Conservation (phyloP, 2,797 vertebrate species). For the Periparus ater region DNA sequence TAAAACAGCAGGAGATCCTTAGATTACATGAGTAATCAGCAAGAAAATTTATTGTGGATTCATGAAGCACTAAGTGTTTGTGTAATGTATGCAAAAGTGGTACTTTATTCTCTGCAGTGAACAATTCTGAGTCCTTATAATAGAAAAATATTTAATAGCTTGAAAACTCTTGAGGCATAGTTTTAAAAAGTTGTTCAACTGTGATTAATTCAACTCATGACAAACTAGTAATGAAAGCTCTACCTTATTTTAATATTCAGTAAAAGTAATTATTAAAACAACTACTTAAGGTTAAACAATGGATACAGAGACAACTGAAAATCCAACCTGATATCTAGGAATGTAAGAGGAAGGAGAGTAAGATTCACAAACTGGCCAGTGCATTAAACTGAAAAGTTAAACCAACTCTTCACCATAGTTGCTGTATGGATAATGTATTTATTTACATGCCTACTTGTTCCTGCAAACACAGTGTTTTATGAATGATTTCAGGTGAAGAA, state of each 20-base stretch:
- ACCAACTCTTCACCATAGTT: background rate
- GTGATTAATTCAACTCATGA: slow-evolving; percentile 74
- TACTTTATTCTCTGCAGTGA: slow-evolving; percentile 83
- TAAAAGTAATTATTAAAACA: slow-evolving; percentile 24
- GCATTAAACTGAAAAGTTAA: background rate
- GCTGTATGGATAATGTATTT: background rate
- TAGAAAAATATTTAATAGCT: slow-evolving; percentile 84
- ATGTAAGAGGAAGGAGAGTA: background rate
- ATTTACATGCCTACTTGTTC: background rate
- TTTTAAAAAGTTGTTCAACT: slow-evolving; percentile 77
- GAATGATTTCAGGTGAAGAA: background rate
- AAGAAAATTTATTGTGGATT: slow-evolving; percentile 82
- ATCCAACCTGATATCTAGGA: background rate
- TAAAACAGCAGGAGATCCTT: slow-evolving; percentile 80
- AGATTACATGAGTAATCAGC: slow-evolving; percentile 82
- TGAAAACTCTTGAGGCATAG: slow-evolving; percentile 76
- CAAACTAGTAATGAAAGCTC: slow-evolving; percentile 52
- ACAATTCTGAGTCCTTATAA: slow-evolving; percentile 78
- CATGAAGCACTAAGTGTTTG: slow-evolving; percentile 81
- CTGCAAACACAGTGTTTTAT: background rate
- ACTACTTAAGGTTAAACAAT: slow-evolving; percentile 26
- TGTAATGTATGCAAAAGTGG: slow-evolving; percentile 83
- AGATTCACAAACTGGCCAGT: background rate
- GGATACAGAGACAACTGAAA: background rate
- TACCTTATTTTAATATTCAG: slow-evolving; percentile 6